Percentiles rank a stretch among this genome's conserved stretches.
Evolutionary conservation across 2,797 vertebrate genomes (phyloP).

Genomic region (Neosalanx taihuensis): DNA sequence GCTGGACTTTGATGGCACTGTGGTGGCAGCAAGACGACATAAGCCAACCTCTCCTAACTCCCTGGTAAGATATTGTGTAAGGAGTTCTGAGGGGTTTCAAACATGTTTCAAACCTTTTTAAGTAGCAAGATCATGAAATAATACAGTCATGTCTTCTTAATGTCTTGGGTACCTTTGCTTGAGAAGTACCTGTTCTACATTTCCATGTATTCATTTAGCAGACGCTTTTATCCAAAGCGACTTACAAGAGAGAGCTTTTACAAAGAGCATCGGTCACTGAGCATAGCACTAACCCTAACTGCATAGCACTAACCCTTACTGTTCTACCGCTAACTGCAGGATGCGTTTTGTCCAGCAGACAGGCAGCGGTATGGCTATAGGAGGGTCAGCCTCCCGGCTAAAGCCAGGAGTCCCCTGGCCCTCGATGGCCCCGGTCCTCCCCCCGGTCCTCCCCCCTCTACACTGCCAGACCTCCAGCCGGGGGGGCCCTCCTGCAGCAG

Average conservation of each 20-base stretch:
- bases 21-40: conserved; percentile 57
- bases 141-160: neutral
- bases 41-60: conserved; percentile 63
- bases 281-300: too few relatives aligned
- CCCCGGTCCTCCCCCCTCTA: conserved; percentile 31
- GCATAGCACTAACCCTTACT: too few relatives aligned
- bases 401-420: conserved; percentile 60
- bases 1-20: conserved; percentile 55
- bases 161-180: neutral
- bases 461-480: conserved; percentile 47
- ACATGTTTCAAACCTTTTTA: neutral
- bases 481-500: conserved; percentile 23
- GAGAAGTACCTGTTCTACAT: too few relatives aligned
- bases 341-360: conserved; percentile 44
- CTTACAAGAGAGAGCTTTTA: too few relatives aligned
- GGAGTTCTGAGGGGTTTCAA: neutral
- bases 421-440: conserved; percentile 35
- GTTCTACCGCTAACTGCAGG: neutral
- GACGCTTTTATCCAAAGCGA: too few relatives aligned
- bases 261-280: too few relatives aligned
- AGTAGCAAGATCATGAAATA: neutral
- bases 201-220: too few relatives aligned
- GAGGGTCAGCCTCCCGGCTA: conserved; percentile 43
- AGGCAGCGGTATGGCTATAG: conserved; percentile 36
- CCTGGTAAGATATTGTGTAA: conserved; percentile 55